Evolutionary conservation across 2,113 vertebrate species (phyloP).

Genomic region (Anolis sagrei): DNA sequence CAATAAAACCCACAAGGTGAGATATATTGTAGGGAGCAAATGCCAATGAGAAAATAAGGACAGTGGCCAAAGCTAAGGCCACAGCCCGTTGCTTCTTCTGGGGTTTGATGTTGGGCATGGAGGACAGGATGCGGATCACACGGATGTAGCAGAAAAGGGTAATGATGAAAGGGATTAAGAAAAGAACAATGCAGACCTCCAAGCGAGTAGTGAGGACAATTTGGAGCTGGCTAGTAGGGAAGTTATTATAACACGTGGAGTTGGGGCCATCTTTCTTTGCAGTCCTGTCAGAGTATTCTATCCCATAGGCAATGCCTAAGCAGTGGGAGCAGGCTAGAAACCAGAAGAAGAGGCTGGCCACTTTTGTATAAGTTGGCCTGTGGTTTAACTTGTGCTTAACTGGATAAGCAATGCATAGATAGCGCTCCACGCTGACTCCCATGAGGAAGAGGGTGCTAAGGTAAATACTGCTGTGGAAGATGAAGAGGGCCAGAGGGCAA

Average conservation of each 20-base stretch:
- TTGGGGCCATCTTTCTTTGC: slow-evolving; percentile 71
- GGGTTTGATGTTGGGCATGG: slow-evolving; percentile 58
- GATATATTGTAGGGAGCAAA: slow-evolving; percentile 89
- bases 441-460: slow-evolving; percentile 88
- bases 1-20: slow-evolving; percentile 82
- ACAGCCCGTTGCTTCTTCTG: slow-evolving; percentile 64
- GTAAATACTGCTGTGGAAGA: slow-evolving; percentile 91
- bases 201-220: slow-evolving; percentile 62
- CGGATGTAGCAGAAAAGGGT: slow-evolving; percentile 72
- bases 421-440: slow-evolving; percentile 86
- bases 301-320: slow-evolving; percentile 80
- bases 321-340: slow-evolving; percentile 76
- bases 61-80: slow-evolving; percentile 65
- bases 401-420: slow-evolving; percentile 86
- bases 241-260: slow-evolving; percentile 66
- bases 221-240: fast-evolving
- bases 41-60: slow-evolving; percentile 71
- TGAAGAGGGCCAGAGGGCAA: slow-evolving; percentile 82
- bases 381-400: slow-evolving; percentile 84
- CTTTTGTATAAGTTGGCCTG: slow-evolving; percentile 76
- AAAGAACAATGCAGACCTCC: slow-evolving; percentile 72
- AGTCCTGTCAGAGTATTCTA: slow-evolving; percentile 63
- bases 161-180: slow-evolving; percentile 69
- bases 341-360: slow-evolving; percentile 84
- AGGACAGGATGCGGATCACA: slow-evolving; percentile 65